Conservation (phyloP, 2,888 invertebrate genomes). For the Euproctis similis region DNA sequence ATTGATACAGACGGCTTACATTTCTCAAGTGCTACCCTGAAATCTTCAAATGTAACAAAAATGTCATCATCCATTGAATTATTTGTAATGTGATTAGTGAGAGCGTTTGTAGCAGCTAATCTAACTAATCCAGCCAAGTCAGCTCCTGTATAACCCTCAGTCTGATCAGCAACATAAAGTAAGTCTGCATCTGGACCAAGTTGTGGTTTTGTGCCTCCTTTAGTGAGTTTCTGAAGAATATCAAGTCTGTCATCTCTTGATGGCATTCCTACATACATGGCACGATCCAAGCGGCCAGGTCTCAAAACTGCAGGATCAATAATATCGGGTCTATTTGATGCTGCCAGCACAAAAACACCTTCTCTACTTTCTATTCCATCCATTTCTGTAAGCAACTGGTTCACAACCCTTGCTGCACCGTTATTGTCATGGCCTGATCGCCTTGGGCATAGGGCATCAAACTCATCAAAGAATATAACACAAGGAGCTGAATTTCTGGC, state of each 20-base stretch:
- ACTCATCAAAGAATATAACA: constrained; percentile 98
- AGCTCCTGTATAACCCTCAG: constrained; percentile 92
- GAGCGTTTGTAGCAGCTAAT: constrained; percentile 88
- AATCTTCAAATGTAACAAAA: constrained; percentile 81
- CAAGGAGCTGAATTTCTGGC: constrained; percentile 97
- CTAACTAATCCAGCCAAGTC: constrained; percentile 93
- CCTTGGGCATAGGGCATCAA: constrained; percentile 96
- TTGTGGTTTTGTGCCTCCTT: constrained; percentile 88
- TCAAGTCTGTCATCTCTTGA: constrained; percentile 85
- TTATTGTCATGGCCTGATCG: constrained; percentile 84
- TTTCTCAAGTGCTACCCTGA: constrained; percentile 84
- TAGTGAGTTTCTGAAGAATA: constrained; percentile 91
- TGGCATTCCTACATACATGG: constrained; percentile 93
- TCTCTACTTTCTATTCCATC: constrained; percentile 94
- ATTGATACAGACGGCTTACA: constrained; percentile 91
- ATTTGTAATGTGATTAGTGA: constrained; percentile 83
- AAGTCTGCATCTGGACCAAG: constrained; percentile 86
- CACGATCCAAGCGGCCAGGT: constrained; percentile 91
- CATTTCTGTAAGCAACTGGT: constrained; percentile 98
- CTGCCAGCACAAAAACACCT: constrained; percentile 96
- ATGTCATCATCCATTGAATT: constrained; percentile 72
- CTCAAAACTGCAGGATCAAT: constrained; percentile 96
- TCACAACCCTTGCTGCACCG: constrained; percentile 91
- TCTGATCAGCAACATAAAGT: constrained; percentile 79
- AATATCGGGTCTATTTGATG: constrained; percentile 97